phyloP scores from a whole-genome alignment of 2,888 invertebrate genomes.

The Thymelicus acteon region DNA sequence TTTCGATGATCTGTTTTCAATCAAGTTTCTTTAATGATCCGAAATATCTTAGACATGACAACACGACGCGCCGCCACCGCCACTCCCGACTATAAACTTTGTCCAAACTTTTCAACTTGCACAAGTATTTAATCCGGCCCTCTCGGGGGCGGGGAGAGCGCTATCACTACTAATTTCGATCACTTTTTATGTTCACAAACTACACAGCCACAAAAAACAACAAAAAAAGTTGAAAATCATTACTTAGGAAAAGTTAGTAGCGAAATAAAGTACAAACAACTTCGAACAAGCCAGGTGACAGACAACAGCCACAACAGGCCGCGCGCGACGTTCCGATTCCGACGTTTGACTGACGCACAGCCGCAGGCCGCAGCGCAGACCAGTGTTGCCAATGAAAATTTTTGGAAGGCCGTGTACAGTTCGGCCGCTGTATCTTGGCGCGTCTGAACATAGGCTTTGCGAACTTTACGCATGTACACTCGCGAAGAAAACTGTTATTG shows the following conservation, averaged over 20 bases:
- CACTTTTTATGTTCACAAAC: constrained; percentile 48
- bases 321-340: constrained; percentile 38
- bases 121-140: constrained; percentile 25
- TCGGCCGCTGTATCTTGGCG: too few species aligned
- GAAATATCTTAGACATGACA: constrained; percentile 75
- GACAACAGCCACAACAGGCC: constrained; percentile 30
- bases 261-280: constrained; percentile 53
- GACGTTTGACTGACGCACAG: constrained; percentile 26
- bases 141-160: constrained; percentile 26
- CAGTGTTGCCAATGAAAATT: background rate
- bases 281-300: constrained; percentile 43
- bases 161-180: constrained; percentile 42
- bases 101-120: constrained; percentile 49
- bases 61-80: constrained; percentile 55
- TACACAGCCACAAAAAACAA: constrained; percentile 47
- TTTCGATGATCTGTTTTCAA: constrained; percentile 51
- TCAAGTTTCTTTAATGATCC: constrained; percentile 62
- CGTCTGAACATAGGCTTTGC: too few species aligned
- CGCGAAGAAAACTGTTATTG: too few species aligned
- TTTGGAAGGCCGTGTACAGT: too few species aligned
- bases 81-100: constrained; percentile 65
- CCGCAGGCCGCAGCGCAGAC: background rate
- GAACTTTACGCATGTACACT: too few species aligned
- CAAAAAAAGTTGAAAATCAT: constrained; percentile 55
- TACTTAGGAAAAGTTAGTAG: constrained; percentile 52